Evolutionary conservation across 2,797 vertebrate genomes (phyloP).

Genomic region (Tympanoctomys barrerae): DNA sequence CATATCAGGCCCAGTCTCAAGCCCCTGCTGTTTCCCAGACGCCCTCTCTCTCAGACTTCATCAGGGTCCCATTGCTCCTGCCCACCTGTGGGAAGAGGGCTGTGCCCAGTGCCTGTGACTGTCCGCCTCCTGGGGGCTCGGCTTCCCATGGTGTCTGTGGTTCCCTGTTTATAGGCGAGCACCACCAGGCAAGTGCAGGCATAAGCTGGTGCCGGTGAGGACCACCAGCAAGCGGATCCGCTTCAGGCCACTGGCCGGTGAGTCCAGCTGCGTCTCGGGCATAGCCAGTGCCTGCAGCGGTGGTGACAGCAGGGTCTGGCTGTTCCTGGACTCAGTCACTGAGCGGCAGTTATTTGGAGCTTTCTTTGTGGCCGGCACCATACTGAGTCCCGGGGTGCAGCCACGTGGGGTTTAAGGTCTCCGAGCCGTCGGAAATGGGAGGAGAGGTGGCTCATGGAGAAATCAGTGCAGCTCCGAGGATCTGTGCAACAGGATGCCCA

Average conservation of each 20-base stretch:
- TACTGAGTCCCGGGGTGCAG: neutral
- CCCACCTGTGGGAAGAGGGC: neutral
- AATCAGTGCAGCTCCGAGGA: neutral
- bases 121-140: neutral
- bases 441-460: neutral
- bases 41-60: neutral
- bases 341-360: neutral
- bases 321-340: neutral
- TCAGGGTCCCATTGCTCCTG: neutral
- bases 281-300: neutral
- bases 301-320: neutral
- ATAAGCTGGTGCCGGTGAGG: constrained; percentile 90
- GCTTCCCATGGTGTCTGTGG: neutral
- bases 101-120: neutral
- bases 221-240: constrained; percentile 90
- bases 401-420: neutral
- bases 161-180: constrained; percentile 89
- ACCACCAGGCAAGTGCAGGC: constrained; percentile 92
- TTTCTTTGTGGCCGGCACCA: neutral
- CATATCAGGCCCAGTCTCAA: neutral
- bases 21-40: neutral
- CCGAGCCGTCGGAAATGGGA: neutral
- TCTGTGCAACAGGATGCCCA: neutral
- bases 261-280: constrained; percentile 79
- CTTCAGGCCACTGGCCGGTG: constrained; percentile 90